Evolutionary conservation across 2,113 vertebrate species (phyloP), one percentile per base, ranked within the genome.

Genomic region (Oreotrochilus melanogaster): DNA sequence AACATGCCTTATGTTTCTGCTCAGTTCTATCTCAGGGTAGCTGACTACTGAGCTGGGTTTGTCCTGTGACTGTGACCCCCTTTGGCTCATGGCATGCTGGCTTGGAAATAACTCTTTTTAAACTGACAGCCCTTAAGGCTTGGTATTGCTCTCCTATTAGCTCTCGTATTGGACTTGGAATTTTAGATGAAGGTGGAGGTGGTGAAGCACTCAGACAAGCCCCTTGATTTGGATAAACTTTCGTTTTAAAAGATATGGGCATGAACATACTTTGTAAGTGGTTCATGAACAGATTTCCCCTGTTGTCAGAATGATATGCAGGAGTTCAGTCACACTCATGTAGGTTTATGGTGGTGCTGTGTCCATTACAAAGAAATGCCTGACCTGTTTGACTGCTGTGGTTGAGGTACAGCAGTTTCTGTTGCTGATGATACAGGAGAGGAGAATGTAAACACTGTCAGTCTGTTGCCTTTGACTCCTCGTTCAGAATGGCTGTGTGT

Each of bases 331-430:
- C 47, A 33, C 54, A 19, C 69, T 88, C 50, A 17, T 0, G 8
- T 51, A 60, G 57, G 58, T 35, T 57, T 45, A 7, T 43, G 54
- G 60, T 89, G 31, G 45, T 83, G 81, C 79, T 37, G 43, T 70
- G 78, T 74, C 79, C 78, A 74, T 82, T 89, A 31, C 56, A 73
- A 47, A 84, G 25, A 67, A 93, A 62, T 6, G 56, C 43, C 91
- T 35, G 88, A 54, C 95, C 69, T 93, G 96, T 97, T 86, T 78
- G 88, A 84, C 92, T 58, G 86, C 88, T 92, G 95, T 88, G 88
- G 90, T 76, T 90, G 76, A 90, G 64, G 47, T 80, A 83, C 56
- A 83, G 78, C 56, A 93, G 82, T 78, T 86, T 93, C 75, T 95
- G 91, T 76, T 6, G 1, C 42, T 80, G 94, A 30, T 96, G 92